Evolutionary conservation across 1,140 invertebrate species (phyloP).

Genomic region (Pseudomyrmex flavicornis): DNA sequence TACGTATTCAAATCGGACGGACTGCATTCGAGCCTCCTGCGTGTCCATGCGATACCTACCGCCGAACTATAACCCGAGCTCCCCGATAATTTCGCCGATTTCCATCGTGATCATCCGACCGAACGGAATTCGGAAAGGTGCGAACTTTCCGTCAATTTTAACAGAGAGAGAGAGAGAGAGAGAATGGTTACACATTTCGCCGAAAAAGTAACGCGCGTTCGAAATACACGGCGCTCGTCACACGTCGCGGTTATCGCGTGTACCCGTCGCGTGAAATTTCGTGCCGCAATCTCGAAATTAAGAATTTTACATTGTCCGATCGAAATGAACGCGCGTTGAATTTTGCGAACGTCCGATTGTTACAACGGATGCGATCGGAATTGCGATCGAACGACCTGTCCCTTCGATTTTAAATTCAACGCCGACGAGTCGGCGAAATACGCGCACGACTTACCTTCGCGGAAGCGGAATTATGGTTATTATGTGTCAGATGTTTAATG

Average conservation of each 20-base stretch:
- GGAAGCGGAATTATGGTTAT: slow-evolving; percentile 57
- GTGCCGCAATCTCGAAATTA: neutral
- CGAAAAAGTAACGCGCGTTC: slow-evolving; percentile 48
- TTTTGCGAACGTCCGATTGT: neutral
- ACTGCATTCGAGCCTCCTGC: slow-evolving; percentile 58
- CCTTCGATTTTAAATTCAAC: slow-evolving; percentile 35
- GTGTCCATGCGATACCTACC: slow-evolving; percentile 50
- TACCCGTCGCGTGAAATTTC: no score
- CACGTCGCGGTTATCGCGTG: neutral
- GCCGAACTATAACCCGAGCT: slow-evolving; percentile 3
- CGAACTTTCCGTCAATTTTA: slow-evolving; percentile 61
- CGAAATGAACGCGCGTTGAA: neutral
- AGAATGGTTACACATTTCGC: neutral
- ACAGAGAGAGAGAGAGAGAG: neutral
- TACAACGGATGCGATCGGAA: neutral
- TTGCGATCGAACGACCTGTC: neutral
- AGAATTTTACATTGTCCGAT: neutral
- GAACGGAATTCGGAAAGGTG: slow-evolving; percentile 52
- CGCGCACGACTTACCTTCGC: slow-evolving; percentile 41
- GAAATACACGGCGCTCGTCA: neutral
- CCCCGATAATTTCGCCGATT: slow-evolving; percentile 73
- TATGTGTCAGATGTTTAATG: slow-evolving; percentile 61
- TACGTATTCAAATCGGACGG: slow-evolving; percentile 80
- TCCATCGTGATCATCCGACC: slow-evolving; percentile 61
- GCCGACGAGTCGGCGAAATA: neutral